A percentile compares a stretch with the other conserved stretches of the same genome.
Conservation (phyloP, 2,797 vertebrate genomes). For the Garrulus glandarius region DNA sequence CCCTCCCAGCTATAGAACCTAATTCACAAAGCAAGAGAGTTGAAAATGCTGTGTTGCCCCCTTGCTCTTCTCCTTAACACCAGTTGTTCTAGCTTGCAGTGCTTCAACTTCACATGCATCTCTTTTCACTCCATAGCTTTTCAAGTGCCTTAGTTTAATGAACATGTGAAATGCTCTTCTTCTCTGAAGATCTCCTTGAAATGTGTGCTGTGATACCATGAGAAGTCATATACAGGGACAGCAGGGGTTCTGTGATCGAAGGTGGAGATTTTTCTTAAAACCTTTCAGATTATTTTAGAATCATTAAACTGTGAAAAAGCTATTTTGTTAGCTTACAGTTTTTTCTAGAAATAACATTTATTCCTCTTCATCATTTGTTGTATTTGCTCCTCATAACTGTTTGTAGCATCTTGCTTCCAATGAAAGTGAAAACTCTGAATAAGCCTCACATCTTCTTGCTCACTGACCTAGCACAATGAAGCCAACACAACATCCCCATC, state of each 20-base stretch:
- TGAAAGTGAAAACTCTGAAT: background rate
- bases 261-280: background rate
- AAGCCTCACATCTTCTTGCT: background rate
- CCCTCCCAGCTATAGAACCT: background rate
- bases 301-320: slow-evolving; percentile 21
- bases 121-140: background rate
- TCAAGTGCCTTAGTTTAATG: background rate
- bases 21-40: background rate
- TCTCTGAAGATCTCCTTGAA: background rate
- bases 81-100: background rate
- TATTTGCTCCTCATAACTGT: background rate
- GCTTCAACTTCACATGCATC: background rate
- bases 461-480: background rate
- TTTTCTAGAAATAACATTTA: background rate
- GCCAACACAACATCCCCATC: background rate
- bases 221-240: background rate
- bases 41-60: background rate
- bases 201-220: background rate
- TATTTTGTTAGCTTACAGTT: background rate
- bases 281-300: background rate
- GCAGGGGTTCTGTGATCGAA: background rate
- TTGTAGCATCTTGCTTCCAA: background rate
- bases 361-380: background rate
- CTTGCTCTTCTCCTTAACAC: background rate
- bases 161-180: background rate